Conservation (phyloP, 1,140 invertebrate genomes). For the Zaprionus camerounensis region DNA sequence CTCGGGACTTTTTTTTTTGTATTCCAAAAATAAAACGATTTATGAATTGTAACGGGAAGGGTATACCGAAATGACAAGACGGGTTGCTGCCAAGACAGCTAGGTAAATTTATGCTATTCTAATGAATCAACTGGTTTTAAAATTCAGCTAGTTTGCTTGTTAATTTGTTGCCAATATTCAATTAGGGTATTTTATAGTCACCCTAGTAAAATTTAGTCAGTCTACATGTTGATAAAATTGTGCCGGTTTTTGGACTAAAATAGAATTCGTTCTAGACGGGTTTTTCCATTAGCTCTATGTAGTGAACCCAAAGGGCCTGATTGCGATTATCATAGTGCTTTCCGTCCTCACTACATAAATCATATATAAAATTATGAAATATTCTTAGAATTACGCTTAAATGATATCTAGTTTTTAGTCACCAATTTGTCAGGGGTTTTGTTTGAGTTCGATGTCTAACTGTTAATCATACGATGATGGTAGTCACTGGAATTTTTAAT, state of each 20-base stretch:
- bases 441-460: conserved; percentile 19
- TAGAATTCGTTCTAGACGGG: conserved; percentile 32
- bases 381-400: neutral
- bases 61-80: conserved; percentile 3
- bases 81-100: neutral
- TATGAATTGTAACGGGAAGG: neutral
- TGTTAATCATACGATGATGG: conserved; percentile 48
- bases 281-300: conserved; percentile 11
- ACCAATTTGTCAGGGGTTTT: conserved; percentile 33
- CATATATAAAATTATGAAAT: conserved; percentile 9
- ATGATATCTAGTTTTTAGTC: conserved; percentile 2
- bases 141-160: neutral
- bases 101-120: conserved; percentile 4
- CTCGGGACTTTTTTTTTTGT: conserved; percentile 29
- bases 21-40: neutral
- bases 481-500: conserved; percentile 56
- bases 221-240: neutral
- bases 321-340: conserved; percentile 5
- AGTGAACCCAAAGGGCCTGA: conserved; percentile 7
- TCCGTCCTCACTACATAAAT: conserved; percentile 11
- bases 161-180: neutral
- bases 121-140: neutral
- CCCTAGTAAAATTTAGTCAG: neutral
- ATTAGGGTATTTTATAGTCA: conserved; percentile 15
- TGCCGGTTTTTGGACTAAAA: conserved; percentile 19